These are phyloP conservation scores for Diorhabda sublineata DNA, from an alignment of 1,140 invertebrate genomes.

Conservation along the genomic window DNA sequence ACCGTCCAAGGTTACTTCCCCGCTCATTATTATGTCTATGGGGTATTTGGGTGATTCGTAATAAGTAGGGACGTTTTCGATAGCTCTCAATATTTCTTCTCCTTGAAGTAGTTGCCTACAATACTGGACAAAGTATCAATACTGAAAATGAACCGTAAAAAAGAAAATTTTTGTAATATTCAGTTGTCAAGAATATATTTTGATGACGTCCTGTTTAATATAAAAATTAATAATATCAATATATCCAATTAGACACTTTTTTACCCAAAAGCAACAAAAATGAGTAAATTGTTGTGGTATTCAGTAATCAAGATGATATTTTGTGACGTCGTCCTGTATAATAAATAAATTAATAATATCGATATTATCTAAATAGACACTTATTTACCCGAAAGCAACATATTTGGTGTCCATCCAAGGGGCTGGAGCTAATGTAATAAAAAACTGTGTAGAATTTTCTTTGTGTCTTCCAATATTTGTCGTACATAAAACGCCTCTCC, in stretches of 20 bases:
- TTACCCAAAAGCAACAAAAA: too few species aligned
- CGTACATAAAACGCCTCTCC: slow-evolving; percentile 53
- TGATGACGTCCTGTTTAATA: background rate
- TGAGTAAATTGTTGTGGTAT: too few species aligned
- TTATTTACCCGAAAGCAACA: slow-evolving; percentile 67
- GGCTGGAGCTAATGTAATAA: slow-evolving; percentile 68
- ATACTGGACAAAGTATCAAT: slow-evolving; percentile 8
- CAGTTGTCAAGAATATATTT: background rate
- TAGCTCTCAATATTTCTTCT: slow-evolving; percentile 48
- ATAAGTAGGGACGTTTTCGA: slow-evolving; percentile 50
- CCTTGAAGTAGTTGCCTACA: slow-evolving; percentile 52
- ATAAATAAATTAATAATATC: too few species aligned
- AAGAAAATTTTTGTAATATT: background rate
- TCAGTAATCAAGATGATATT: too few species aligned
- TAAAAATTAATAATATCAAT: background rate
- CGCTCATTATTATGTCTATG: slow-evolving; percentile 47
- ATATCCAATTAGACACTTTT: too few species aligned
- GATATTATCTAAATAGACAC: too few species aligned
- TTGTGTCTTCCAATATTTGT: slow-evolving; percentile 50
- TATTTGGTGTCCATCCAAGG: slow-evolving; percentile 73
- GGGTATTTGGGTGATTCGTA: slow-evolving; percentile 49
- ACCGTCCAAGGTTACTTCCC: slow-evolving; percentile 30
- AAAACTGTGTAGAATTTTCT: slow-evolving; percentile 74
- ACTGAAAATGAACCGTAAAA: background rate
- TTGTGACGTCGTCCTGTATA: too few species aligned